A percentile compares a stretch with the other conserved stretches of the same genome.
Evolutionary conservation across 1,140 invertebrate species (phyloP).

Genomic region (Brachionus angularis): DNA sequence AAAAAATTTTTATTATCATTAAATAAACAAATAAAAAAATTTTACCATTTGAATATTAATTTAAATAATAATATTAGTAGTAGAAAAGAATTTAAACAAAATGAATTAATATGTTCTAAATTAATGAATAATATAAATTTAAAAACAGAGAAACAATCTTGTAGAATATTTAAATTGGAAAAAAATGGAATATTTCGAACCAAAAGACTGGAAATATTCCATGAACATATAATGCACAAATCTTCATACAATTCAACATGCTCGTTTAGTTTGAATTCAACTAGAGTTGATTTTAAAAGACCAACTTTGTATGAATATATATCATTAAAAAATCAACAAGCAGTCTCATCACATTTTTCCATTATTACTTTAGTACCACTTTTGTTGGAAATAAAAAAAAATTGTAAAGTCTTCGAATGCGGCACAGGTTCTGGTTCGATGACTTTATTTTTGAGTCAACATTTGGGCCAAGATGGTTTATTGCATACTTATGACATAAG

Average conservation of each 20-base stretch:
- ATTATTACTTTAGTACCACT: constrained; percentile 34
- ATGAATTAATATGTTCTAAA: not conserved
- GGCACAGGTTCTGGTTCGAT: constrained; percentile 40
- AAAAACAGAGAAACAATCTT: not conserved
- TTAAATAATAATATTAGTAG: too few relatives aligned
- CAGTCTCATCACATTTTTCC: constrained; percentile 41
- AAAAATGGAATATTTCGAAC: constrained; percentile 35
- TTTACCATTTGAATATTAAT: too few relatives aligned
- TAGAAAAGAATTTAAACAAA: not conserved
- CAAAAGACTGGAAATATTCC: constrained; percentile 14
- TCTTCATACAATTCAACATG: not conserved
- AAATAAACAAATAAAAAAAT: too few relatives aligned
- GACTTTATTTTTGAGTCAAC: constrained; percentile 39
- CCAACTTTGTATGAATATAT: constrained; percentile 36
- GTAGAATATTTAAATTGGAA: constrained; percentile 32
- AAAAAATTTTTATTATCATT: too few relatives aligned
- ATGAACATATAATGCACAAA: constrained; percentile 33
- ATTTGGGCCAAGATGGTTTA: not conserved
- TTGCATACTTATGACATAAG: constrained; percentile 39
- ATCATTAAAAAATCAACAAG: constrained; percentile 21
- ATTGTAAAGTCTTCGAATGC: constrained; percentile 11
- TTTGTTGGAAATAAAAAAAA: constrained; percentile 15
- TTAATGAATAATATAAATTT: not conserved
- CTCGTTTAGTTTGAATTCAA: constrained; percentile 7
- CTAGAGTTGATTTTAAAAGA: not conserved